Evolutionary conservation across 35 echinoderm and acorn worm genomes (phyloP).

Genomic region (Nesometra sesokonis): DNA sequence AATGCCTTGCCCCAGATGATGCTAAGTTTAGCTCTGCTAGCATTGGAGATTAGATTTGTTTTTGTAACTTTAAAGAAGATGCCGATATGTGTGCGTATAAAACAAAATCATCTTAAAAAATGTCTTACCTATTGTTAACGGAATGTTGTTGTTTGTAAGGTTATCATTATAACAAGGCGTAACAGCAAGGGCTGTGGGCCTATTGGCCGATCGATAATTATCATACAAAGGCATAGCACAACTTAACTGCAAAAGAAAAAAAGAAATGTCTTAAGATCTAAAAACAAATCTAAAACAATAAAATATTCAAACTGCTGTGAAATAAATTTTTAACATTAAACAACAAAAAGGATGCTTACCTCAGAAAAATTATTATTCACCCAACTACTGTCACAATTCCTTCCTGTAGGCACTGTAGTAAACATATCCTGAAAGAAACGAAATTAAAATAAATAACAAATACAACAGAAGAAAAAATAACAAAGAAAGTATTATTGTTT

Average conservation of each 20-base stretch:
- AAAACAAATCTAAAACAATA: not conserved
- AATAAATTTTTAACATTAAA: not conserved
- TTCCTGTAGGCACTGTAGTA: not conserved
- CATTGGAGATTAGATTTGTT: too few relatives aligned
- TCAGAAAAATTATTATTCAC: not conserved
- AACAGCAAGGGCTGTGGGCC: not conserved
- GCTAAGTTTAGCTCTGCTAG: too few relatives aligned
- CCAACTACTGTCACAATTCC: not conserved
- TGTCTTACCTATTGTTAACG: not conserved
- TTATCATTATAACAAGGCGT: not conserved
- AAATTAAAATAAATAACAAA: not conserved
- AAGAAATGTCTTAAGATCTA: not conserved
- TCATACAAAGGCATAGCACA: not conserved
- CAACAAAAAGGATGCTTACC: not conserved
- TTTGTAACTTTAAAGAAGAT: too few relatives aligned
- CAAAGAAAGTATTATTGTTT: not conserved
- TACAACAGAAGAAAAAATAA: not conserved
- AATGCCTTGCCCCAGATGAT: too few relatives aligned
- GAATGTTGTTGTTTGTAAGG: not conserved
- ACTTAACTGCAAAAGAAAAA: not conserved
- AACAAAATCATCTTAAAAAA: not conserved
- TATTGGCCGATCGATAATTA: not conserved
- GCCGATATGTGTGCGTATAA: too few relatives aligned
- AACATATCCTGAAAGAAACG: not conserved
- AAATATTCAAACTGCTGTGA: too few relatives aligned